These are phyloP conservation scores for Carassius auratus DNA, from an alignment of 2,113 vertebrate genomes.

Conservation along the genomic window DNA sequence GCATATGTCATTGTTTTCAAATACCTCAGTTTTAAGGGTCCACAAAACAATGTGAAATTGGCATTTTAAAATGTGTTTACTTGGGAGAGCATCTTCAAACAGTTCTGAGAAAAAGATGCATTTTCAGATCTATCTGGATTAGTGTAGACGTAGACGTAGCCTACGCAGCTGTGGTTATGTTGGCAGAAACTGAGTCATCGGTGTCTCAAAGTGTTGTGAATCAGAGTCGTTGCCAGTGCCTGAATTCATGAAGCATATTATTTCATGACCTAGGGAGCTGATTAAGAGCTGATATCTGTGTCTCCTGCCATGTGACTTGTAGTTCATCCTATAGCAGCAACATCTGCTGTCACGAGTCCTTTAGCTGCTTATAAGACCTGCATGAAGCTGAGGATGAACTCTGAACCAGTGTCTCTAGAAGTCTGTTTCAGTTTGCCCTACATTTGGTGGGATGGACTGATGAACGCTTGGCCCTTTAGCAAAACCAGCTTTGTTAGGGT, in stretches of 20 bases:
- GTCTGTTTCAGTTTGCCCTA: not conserved
- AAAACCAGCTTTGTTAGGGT: not conserved
- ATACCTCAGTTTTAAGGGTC: too few species aligned
- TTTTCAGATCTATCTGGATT: too few species aligned
- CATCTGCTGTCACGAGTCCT: not conserved
- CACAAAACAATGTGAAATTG: too few species aligned
- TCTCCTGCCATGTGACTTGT: not conserved
- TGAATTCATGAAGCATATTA: too few species aligned
- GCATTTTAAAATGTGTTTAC: too few species aligned
- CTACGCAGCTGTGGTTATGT: too few species aligned
- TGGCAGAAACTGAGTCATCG: not conserved
- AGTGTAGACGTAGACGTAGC: too few species aligned
- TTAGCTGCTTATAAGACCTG: not conserved
- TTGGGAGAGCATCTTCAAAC: too few species aligned
- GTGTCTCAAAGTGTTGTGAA: not conserved
- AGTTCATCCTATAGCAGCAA: not conserved
- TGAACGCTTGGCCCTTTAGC: not conserved
- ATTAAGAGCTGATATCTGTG: not conserved
- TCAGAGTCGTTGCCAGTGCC: not conserved
- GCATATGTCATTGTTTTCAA: too few species aligned
- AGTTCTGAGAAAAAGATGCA: too few species aligned
- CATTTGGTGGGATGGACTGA: not conserved
- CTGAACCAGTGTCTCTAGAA: not conserved
- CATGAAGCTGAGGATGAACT: not conserved
- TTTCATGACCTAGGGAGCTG: too few species aligned